A percentile compares a stretch with the other conserved stretches of the same genome.
Evolutionary conservation across 2,113 vertebrate genomes (phyloP).

Genomic region (Calonectris borealis): DNA sequence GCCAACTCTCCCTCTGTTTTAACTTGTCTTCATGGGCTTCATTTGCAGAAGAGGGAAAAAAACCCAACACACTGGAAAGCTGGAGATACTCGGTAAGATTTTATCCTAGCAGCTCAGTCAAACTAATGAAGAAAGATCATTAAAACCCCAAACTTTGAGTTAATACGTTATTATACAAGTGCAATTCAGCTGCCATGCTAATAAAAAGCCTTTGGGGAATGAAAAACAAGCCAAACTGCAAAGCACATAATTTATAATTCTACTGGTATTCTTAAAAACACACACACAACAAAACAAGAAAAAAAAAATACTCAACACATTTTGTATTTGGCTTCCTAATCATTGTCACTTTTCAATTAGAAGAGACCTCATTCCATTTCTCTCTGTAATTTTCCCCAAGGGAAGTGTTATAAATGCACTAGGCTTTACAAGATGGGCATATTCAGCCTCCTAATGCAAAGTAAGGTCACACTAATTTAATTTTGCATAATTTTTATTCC

Average conservation of each 20-base stretch:
- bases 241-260: constrained; percentile 60
- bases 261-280: constrained; percentile 55
- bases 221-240: constrained; percentile 60
- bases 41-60: background rate
- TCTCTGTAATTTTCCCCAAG: constrained; percentile 50
- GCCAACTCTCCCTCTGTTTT: constrained; percentile 23
- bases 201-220: constrained; percentile 50
- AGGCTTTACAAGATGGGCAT: constrained; percentile 39
- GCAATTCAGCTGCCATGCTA: constrained; percentile 48
- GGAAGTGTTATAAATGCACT: constrained; percentile 65
- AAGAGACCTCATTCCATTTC: constrained; percentile 59
- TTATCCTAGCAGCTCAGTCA: constrained; percentile 35
- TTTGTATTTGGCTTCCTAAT: constrained; percentile 70
- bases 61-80: background rate
- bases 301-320: constrained; percentile 48
- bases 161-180: constrained; percentile 46
- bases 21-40: constrained; percentile 22
- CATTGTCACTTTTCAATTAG: constrained; percentile 73
- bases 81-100: background rate
- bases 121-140: constrained; percentile 36
- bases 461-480: constrained; percentile 70
- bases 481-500: constrained; percentile 53
- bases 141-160: constrained; percentile 37
- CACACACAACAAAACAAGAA: constrained; percentile 39
- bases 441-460: constrained; percentile 50